Conservation (phyloP, 2,888 invertebrate genomes). For the Ectropis crepuscularia region DNA sequence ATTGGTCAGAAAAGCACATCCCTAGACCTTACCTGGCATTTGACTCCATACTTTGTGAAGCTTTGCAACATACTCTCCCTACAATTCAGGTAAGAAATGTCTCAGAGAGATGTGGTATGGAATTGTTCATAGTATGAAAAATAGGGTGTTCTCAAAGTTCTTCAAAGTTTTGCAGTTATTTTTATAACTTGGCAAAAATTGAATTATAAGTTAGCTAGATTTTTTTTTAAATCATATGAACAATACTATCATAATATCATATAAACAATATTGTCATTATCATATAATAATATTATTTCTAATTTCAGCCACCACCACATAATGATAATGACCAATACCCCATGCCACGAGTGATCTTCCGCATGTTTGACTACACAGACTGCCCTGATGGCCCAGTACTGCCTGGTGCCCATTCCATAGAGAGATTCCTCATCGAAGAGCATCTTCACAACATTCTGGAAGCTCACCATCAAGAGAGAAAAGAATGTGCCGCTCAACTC, state of each 20-base stretch:
- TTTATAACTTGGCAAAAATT: no score
- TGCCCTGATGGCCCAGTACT: conserved; percentile 96
- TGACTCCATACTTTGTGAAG: conserved; percentile 97
- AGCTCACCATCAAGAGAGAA: conserved; percentile 94
- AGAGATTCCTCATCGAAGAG: conserved; percentile 98
- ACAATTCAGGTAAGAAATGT: conserved; percentile 85
- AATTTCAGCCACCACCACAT: conserved; percentile 93
- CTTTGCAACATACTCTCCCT: conserved; percentile 97
- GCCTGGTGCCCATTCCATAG: conserved; percentile 98
- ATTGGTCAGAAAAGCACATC: conserved; percentile 99
- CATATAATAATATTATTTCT: conserved; percentile 4
- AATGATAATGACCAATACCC: conserved; percentile 96
- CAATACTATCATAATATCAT: background rate
- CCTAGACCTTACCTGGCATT: conserved; percentile 97
- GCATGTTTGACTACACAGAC: conserved; percentile 99
- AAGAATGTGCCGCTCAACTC: conserved; percentile 97
- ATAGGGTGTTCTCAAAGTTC: no score
- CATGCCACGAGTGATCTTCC: conserved; percentile 96
- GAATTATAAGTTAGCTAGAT: no score
- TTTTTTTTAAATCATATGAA: no score
- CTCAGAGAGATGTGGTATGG: conserved; percentile 7
- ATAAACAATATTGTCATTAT: background rate
- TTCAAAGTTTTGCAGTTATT: no score
- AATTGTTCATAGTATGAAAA: background rate
- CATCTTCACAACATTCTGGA: conserved; percentile 97